Evolutionary conservation across 2,797 vertebrate genomes (phyloP).

Genomic region (Pangasius krempfi): DNA sequence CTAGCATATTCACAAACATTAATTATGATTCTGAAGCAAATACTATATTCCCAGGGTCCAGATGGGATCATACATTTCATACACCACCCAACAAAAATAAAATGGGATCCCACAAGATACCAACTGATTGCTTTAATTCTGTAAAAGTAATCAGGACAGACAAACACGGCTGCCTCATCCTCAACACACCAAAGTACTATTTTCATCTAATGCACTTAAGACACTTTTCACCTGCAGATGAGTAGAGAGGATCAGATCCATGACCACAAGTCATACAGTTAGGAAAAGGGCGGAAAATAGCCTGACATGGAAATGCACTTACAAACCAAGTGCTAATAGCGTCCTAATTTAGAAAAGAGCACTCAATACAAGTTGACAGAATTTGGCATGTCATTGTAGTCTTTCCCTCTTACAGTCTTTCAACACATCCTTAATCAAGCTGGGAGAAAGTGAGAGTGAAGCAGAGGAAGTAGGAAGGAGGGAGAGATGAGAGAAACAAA

Average conservation of each 20-base stretch:
- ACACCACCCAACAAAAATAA: conserved; percentile 3
- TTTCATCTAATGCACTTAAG: not conserved
- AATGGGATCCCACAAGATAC: not conserved
- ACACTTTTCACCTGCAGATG: conserved; percentile 24
- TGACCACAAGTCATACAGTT: conserved; percentile 34
- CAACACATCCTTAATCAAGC: conserved; percentile 79
- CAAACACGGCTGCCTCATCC: not conserved
- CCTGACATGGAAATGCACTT: conserved; percentile 51
- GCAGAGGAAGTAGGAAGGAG: not conserved
- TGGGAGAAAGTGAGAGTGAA: conserved; percentile 59
- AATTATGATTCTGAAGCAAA: not conserved
- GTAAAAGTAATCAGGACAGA: conserved; percentile 7
- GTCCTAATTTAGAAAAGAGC: conserved; percentile 59
- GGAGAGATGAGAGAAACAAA: conserved; percentile 19
- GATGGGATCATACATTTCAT: not conserved
- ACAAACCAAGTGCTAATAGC: conserved; percentile 56
- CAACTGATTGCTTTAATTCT: not conserved
- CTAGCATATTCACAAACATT: not conserved
- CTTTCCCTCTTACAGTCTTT: conserved; percentile 73
- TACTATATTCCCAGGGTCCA: too few species aligned
- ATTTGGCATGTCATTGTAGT: conserved; percentile 85
- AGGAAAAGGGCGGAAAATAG: conserved; percentile 43
- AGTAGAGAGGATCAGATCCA: conserved; percentile 28
- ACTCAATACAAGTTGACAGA: conserved; percentile 74
- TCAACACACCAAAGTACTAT: conserved; percentile 20